Conservation (phyloP, 1,140 invertebrate genomes). For the Cyclina sinensis region DNA sequence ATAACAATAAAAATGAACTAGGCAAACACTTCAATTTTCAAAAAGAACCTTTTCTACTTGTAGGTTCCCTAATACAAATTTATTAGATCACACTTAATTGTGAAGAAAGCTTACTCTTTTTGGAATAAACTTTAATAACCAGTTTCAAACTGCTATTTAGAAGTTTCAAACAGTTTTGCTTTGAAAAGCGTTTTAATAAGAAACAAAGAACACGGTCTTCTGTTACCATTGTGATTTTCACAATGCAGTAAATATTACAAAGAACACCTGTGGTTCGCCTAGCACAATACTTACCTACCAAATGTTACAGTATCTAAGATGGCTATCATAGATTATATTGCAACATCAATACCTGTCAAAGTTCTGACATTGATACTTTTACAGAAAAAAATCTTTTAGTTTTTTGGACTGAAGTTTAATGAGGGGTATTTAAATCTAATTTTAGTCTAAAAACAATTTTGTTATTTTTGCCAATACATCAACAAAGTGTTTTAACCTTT, state of each 20-base stretch:
- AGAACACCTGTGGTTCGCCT: neutral
- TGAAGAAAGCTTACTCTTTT: too few species aligned
- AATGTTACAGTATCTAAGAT: neutral
- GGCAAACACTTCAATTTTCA: too few species aligned
- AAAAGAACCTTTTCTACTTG: too few species aligned
- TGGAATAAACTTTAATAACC: too few species aligned
- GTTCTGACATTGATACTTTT: constrained; percentile 4
- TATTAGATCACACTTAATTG: too few species aligned
- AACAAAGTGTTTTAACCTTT: too few species aligned
- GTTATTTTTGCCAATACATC: too few species aligned
- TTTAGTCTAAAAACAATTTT: too few species aligned
- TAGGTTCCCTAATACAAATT: too few species aligned
- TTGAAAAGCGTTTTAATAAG: neutral
- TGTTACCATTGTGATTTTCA: constrained; percentile 11
- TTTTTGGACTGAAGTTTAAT: too few species aligned
- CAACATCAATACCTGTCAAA: constrained; percentile 19
- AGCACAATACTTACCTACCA: neutral
- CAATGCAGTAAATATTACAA: constrained; percentile 21
- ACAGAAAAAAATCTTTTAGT: constrained; percentile 5
- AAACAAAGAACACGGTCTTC: constrained; percentile 16
- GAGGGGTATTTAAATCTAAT: too few species aligned
- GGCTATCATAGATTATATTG: constrained; percentile 9
- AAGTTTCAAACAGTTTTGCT: neutral
- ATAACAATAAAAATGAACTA: too few species aligned
- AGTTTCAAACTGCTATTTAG: neutral